Conservation (phyloP, 2,113 vertebrate genomes). For the Oryzias celebensis region DNA sequence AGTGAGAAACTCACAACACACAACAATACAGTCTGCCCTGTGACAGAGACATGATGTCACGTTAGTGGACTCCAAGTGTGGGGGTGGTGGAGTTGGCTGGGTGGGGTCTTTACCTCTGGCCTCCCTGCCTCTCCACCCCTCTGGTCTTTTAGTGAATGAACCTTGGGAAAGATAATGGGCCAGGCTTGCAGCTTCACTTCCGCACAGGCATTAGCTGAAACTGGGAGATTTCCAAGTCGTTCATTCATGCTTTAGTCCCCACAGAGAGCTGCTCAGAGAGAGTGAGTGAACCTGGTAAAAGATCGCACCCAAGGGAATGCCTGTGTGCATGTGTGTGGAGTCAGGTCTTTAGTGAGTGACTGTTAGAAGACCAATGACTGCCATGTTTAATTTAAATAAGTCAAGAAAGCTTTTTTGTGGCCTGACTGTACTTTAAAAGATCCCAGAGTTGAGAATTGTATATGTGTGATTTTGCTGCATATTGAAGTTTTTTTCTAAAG, state of each 20-base stretch:
- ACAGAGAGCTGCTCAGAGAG: conserved; percentile 63
- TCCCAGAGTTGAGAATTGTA: no score
- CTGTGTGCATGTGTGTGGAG: conserved; percentile 4
- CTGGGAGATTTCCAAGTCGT: conserved; percentile 75
- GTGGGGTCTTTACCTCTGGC: conserved; percentile 62
- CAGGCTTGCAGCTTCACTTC: conserved; percentile 74
- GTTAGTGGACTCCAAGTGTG: conserved; percentile 63
- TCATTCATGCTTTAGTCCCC: conserved; percentile 70
- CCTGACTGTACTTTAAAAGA: no score
- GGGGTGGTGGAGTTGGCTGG: conserved; percentile 57
- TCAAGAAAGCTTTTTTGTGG: no score
- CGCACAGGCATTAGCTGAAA: conserved; percentile 67
- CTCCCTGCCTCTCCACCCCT: conserved; percentile 32
- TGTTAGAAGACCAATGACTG: no score
- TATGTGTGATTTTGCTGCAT: no score
- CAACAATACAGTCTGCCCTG: conserved; percentile 67
- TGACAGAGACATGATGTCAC: conserved; percentile 74
- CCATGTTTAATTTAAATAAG: no score
- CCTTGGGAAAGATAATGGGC: conserved; percentile 61
- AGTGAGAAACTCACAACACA: conserved; percentile 66
- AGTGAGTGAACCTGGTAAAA: conserved; percentile 69
- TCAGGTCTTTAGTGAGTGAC: no score
- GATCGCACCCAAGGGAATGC: conserved; percentile 64
- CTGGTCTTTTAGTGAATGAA: conserved; percentile 61
- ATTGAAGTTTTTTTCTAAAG: no score